These are phyloP conservation scores for Hormaphis cornu DNA, from an alignment of 1,140 invertebrate species.

Conservation along the genomic window DNA sequence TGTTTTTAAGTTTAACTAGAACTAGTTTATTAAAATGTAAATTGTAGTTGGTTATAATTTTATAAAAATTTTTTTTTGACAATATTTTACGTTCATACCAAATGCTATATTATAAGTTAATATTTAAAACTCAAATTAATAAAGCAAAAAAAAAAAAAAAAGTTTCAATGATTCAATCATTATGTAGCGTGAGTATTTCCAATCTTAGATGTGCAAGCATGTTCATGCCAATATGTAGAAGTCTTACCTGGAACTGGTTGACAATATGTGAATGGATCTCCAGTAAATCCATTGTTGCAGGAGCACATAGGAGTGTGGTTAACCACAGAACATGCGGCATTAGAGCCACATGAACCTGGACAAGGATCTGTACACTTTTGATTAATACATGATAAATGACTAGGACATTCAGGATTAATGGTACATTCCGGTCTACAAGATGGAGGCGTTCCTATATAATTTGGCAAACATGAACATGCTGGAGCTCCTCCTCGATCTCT, in stretches of 20 bases:
- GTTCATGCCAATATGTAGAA: conserved; percentile 15
- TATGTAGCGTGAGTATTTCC: background rate
- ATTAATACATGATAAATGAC: conserved; percentile 47
- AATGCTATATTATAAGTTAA: background rate
- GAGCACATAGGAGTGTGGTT: conserved; percentile 50
- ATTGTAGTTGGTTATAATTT: background rate
- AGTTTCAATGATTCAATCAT: background rate
- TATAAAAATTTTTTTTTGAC: background rate
- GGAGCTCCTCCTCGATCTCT: conserved; percentile 48
- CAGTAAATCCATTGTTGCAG: conserved; percentile 47
- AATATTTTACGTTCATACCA: background rate
- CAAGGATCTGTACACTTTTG: conserved; percentile 48
- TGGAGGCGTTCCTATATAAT: conserved; percentile 49
- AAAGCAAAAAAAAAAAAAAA: background rate
- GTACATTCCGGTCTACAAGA: conserved; percentile 50
- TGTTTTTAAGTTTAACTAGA: background rate
- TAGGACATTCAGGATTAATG: conserved; percentile 49
- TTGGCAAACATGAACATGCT: conserved; percentile 50
- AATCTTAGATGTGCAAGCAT: background rate
- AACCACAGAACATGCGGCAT: conserved; percentile 46
- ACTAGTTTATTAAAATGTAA: background rate
- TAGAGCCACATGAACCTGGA: conserved; percentile 48
- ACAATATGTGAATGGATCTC: conserved; percentile 52
- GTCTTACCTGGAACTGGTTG: conserved; percentile 37
- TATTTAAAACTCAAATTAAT: background rate